phyloP scores from a whole-genome alignment of 2,888 invertebrate species.

The Ferrisia virgata region DNA sequence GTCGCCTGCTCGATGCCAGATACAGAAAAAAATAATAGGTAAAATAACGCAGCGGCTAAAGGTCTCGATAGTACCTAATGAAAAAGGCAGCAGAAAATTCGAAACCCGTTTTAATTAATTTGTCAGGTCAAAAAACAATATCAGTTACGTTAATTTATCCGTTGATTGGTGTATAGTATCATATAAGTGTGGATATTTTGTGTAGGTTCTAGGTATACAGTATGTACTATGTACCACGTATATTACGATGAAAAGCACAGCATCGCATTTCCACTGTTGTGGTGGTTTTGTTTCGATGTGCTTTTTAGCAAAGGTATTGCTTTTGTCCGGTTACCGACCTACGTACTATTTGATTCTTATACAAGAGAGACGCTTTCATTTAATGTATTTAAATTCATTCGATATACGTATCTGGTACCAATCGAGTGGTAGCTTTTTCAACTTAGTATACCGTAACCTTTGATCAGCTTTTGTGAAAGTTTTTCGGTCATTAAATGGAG shows the following conservation, averaged over 20 bases:
- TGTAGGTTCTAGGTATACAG: too few species aligned
- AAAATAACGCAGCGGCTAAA: neutral
- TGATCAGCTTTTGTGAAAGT: neutral
- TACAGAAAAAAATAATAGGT: neutral
- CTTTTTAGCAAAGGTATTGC: neutral
- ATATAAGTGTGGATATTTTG: neutral
- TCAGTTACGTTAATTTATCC: neutral
- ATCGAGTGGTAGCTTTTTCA: neutral
- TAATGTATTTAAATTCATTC: neutral
- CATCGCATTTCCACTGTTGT: too few species aligned
- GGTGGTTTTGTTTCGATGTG: neutral
- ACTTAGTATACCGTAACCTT: neutral
- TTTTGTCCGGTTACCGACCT: neutral
- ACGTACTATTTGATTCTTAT: neutral
- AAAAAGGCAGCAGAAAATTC: neutral
- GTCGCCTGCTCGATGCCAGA: too few species aligned
- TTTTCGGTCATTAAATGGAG: neutral
- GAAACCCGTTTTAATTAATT: slow-evolving; percentile 1
- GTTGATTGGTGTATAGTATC: neutral
- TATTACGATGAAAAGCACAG: too few species aligned
- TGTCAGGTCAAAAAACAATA: slow-evolving; percentile 20
- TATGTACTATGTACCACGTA: too few species aligned
- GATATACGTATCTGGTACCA: too few species aligned
- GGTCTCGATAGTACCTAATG: neutral
- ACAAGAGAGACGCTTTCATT: neutral